Conservation (phyloP, 2,797 vertebrate genomes). For the Anas acuta region DNA sequence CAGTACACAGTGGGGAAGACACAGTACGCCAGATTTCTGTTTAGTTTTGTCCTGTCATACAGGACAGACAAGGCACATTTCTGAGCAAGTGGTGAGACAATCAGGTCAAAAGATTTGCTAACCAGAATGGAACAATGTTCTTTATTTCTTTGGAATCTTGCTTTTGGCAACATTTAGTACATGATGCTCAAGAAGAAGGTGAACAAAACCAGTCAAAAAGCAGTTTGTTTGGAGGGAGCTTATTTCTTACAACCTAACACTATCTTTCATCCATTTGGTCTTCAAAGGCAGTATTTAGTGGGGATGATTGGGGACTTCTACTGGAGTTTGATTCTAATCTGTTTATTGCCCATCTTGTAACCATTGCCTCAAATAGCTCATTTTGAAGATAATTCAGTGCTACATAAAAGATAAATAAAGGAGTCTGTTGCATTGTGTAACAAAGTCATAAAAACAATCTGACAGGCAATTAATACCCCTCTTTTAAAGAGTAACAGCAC, state of each 20-base stretch:
- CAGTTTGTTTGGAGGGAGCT: not conserved
- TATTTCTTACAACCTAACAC: not conserved
- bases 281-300: not conserved
- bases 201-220: not conserved
- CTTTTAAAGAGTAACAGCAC: not conserved
- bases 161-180: not conserved
- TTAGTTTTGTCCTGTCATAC: not conserved
- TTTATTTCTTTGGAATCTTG: not conserved
- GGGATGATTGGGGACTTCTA: not conserved
- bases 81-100: not conserved
- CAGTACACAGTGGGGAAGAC: not conserved
- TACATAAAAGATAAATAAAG: slow-evolving; percentile 1
- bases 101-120: not conserved
- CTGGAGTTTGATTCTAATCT: not conserved
- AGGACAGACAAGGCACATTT: not conserved
- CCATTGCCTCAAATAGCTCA: not conserved
- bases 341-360: slow-evolving; percentile 4
- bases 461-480: slow-evolving; percentile 8
- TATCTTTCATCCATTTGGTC: not conserved
- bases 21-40: not conserved
- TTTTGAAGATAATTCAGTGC: not conserved
- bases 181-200: not conserved
- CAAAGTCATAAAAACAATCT: slow-evolving; percentile 18
- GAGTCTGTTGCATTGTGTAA: not conserved
- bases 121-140: not conserved